Conservation (phyloP, 2,888 invertebrate species). For the Litoditis marina region DNA sequence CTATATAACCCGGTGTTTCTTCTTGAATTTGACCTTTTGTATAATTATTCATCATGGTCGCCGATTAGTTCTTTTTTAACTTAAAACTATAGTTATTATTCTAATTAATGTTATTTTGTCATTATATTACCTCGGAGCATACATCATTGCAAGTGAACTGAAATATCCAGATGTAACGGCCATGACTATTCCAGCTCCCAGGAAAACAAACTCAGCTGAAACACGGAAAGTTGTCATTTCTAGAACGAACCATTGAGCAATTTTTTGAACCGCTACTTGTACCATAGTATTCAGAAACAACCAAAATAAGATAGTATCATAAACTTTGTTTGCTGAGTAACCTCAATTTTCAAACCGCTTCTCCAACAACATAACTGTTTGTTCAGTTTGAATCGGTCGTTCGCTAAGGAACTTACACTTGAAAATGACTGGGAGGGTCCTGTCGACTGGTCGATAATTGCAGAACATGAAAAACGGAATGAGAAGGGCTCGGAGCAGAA, state of each 20-base stretch:
- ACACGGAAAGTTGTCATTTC: not conserved
- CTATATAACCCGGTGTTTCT: no score
- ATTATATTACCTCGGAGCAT: conserved; percentile 71
- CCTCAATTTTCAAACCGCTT: no score
- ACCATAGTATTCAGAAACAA: no score
- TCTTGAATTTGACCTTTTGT: no score
- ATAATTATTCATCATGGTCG: no score
- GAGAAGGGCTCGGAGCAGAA: conserved; percentile 68
- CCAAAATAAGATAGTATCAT: no score
- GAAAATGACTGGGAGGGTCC: conserved; percentile 75
- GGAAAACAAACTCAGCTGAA: conserved; percentile 63
- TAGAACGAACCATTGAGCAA: no score
- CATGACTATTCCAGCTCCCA: conserved; percentile 69
- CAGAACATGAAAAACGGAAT: conserved; percentile 87
- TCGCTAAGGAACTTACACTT: conserved; percentile 27
- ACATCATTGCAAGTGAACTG: conserved; percentile 88
- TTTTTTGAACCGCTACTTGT: no score
- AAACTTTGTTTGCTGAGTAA: no score
- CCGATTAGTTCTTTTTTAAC: not conserved
- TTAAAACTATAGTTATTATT: not conserved
- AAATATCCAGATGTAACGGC: conserved; percentile 87
- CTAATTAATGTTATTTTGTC: no score
- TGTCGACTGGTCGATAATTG: conserved; percentile 75
- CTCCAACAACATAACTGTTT: not conserved
- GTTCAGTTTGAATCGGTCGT: not conserved